These are phyloP conservation scores for Betta splendens DNA, from an alignment of 2,797 vertebrate genomes.

Conservation along the genomic window DNA sequence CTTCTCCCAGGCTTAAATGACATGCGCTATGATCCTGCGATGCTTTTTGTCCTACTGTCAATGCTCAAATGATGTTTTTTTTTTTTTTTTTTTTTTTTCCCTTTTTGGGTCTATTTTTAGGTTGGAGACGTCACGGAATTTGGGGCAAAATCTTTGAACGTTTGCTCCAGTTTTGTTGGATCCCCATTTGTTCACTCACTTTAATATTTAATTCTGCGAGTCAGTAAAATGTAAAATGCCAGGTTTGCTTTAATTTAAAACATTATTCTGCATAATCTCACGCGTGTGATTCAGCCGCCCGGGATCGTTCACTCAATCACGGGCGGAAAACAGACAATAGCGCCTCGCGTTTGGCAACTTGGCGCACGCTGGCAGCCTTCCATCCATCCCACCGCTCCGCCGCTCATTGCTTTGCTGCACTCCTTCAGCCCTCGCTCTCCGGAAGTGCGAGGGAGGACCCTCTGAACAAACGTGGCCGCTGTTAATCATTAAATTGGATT, in stretches of 20 bases:
- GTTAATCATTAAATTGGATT: slow-evolving; percentile 59
- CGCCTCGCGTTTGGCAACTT: slow-evolving; percentile 33
- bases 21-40: slow-evolving; percentile 25
- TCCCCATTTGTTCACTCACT: slow-evolving; percentile 14
- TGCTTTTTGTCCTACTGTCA: slow-evolving; percentile 21
- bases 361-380: too few relatives aligned
- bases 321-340: slow-evolving; percentile 28
- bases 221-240: slow-evolving; percentile 37
- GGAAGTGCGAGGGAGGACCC: not conserved
- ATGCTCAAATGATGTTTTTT: slow-evolving; percentile 2
- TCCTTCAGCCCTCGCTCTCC: slow-evolving; percentile 14
- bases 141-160: slow-evolving; percentile 42
- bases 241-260: slow-evolving; percentile 37
- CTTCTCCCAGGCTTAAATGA: slow-evolving; percentile 39
- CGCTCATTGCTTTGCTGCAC: slow-evolving; percentile 30
- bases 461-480: slow-evolving; percentile 37
- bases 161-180: slow-evolving; percentile 38
- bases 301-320: slow-evolving; percentile 29
- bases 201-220: slow-evolving; percentile 51
- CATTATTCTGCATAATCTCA: slow-evolving; percentile 38
- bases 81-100: too few relatives aligned
- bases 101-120: slow-evolving; percentile 49
- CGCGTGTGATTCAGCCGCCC: slow-evolving; percentile 17
- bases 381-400: slow-evolving; percentile 42
- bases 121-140: slow-evolving; percentile 26